Evolutionary conservation across 2,888 invertebrate species (phyloP).

Genomic region (Tricholauxania praeusta): DNA sequence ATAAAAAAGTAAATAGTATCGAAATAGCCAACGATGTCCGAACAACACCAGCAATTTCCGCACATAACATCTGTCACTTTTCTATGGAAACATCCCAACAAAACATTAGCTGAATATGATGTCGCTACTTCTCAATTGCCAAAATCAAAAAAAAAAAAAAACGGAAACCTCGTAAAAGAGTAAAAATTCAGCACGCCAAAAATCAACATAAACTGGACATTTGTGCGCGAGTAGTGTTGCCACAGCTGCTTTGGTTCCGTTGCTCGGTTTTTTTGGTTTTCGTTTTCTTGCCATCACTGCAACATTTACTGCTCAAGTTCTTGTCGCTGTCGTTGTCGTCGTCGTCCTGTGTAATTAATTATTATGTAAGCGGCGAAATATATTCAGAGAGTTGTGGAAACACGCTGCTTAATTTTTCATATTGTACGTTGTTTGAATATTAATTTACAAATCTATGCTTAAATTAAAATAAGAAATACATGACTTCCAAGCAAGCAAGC

Average conservation of each 20-base stretch:
- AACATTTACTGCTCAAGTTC: too few species aligned
- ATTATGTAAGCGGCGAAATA: constrained; percentile 21
- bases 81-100: too few species aligned
- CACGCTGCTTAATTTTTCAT: constrained; percentile 23
- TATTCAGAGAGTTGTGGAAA: constrained; percentile 26
- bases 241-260: neutral
- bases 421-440: constrained; percentile 28
- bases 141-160: too few species aligned
- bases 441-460: constrained; percentile 20
- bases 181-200: neutral
- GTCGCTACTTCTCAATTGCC: too few species aligned
- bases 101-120: too few species aligned
- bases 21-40: neutral
- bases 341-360: constrained; percentile 22
- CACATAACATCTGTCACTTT: too few species aligned
- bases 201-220: neutral
- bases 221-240: neutral
- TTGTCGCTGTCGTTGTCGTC: neutral
- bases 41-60: too few species aligned
- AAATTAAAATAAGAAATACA: constrained; percentile 6
- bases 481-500: neutral
- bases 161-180: neutral
- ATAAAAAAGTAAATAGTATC: too few species aligned
- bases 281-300: neutral
- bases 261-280: neutral